Conservation (phyloP, 1,140 invertebrate species). For the Bombyx mori region DNA sequence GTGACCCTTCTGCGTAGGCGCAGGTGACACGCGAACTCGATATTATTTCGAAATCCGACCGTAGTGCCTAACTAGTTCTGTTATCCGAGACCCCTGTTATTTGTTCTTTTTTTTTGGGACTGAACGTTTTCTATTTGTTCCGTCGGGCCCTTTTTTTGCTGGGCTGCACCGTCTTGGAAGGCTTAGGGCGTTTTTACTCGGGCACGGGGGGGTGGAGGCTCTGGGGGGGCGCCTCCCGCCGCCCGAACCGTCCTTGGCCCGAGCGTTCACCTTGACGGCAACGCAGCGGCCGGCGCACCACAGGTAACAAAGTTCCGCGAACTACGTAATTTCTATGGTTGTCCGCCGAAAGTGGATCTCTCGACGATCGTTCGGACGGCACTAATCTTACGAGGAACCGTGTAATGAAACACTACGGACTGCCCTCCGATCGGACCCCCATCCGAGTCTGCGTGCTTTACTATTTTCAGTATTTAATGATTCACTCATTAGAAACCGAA, state of each 20-base stretch:
- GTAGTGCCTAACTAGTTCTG: constrained; percentile 48
- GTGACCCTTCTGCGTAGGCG: constrained; percentile 53
- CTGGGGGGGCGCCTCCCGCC: constrained; percentile 30
- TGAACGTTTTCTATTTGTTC: constrained; percentile 65
- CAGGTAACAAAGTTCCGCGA: constrained; percentile 69
- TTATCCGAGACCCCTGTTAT: constrained; percentile 56
- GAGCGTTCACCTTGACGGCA: constrained; percentile 62
- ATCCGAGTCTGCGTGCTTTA: not conserved
- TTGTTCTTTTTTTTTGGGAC: constrained; percentile 39
- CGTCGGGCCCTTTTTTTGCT: constrained; percentile 63
- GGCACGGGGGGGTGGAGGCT: constrained; percentile 20
- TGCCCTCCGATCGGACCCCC: constrained; percentile 26
- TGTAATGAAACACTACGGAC: constrained; percentile 54
- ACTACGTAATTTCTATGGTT: constrained; percentile 67
- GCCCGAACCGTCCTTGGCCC: constrained; percentile 60
- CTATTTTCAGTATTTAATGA: constrained; percentile 49
- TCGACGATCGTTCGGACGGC: constrained; percentile 37
- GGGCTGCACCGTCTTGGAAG: constrained; percentile 52
- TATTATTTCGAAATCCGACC: constrained; percentile 35
- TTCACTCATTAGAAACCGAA: constrained; percentile 20
- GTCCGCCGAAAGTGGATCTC: constrained; percentile 59
- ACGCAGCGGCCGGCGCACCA: constrained; percentile 55
- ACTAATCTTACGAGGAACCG: constrained; percentile 54
- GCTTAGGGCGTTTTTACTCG: constrained; percentile 53
- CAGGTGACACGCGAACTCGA: constrained; percentile 57